Conservation (phyloP, 2,113 vertebrate species). For the Lontra canadensis region DNA sequence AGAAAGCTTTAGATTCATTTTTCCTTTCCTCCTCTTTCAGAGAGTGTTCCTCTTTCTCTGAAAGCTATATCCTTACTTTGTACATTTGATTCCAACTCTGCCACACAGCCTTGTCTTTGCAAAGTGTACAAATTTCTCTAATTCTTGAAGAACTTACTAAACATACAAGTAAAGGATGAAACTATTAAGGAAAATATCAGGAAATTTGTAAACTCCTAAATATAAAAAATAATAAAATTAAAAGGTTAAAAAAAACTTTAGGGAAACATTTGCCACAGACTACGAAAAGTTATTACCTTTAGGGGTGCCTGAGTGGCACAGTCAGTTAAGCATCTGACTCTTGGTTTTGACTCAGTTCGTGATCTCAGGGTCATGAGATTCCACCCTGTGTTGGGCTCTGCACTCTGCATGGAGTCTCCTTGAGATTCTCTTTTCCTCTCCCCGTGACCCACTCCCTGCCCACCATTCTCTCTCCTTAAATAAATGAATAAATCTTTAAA, state of each 20-base stretch:
- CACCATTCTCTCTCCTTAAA: background rate
- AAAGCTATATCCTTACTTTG: background rate
- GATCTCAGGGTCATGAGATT: background rate
- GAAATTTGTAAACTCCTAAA: constrained; percentile 28
- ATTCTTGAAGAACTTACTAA: background rate
- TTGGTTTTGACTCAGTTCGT: background rate
- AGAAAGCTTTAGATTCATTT: background rate
- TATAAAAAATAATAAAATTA: constrained; percentile 29
- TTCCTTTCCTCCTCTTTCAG: background rate
- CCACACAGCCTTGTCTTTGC: background rate
- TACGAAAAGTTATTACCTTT: background rate
- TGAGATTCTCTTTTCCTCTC: background rate
- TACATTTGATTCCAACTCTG: background rate
- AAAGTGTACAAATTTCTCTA: background rate
- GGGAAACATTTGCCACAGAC: background rate
- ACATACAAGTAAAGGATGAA: constrained; percentile 12
- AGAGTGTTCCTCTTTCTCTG: background rate
- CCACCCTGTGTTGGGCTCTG: background rate
- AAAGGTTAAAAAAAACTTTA: background rate
- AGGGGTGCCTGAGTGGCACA: background rate
- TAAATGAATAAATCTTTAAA: background rate
- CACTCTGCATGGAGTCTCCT: background rate
- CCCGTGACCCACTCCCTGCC: background rate
- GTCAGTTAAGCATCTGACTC: background rate
- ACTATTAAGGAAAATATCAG: constrained; percentile 6